These are phyloP conservation scores for Picus viridis DNA, from an alignment of 2,797 vertebrate species.

Conservation along the genomic window DNA sequence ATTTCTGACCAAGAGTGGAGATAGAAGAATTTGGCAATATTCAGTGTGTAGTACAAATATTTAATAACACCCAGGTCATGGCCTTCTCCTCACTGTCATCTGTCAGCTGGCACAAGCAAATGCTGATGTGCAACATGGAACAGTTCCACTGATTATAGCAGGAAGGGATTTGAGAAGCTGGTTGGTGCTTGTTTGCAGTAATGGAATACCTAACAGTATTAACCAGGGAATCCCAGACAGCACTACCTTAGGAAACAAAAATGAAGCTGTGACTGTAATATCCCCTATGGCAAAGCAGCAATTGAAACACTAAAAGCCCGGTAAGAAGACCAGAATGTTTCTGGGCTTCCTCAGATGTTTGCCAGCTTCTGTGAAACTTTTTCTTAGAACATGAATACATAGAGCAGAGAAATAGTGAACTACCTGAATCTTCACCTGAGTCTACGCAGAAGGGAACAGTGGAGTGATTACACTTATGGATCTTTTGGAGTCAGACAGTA, in stretches of 20 bases:
- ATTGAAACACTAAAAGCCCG: neutral
- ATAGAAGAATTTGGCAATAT: neutral
- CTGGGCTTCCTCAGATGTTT: neutral
- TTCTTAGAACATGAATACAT: neutral
- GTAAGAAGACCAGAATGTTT: neutral
- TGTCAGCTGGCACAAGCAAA: neutral
- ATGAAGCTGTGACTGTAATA: neutral
- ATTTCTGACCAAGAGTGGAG: neutral
- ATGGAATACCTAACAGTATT: neutral
- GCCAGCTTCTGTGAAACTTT: neutral
- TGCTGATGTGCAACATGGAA: rapidly evolving
- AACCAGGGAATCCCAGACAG: neutral
- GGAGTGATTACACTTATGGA: neutral
- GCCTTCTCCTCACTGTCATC: neutral
- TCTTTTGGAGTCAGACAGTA: neutral
- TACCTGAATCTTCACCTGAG: neutral
- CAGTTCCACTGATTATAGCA: neutral
- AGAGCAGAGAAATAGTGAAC: neutral
- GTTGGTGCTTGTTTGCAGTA: neutral
- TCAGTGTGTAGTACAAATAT: neutral
- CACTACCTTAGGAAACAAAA: neutral
- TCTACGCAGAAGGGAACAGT: neutral
- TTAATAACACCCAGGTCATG: neutral
- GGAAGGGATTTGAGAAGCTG: neutral
- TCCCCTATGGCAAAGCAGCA: neutral